Evolutionary conservation across 2,113 vertebrate species (phyloP).

Genomic region (Thalassarche chlororhynchos): DNA sequence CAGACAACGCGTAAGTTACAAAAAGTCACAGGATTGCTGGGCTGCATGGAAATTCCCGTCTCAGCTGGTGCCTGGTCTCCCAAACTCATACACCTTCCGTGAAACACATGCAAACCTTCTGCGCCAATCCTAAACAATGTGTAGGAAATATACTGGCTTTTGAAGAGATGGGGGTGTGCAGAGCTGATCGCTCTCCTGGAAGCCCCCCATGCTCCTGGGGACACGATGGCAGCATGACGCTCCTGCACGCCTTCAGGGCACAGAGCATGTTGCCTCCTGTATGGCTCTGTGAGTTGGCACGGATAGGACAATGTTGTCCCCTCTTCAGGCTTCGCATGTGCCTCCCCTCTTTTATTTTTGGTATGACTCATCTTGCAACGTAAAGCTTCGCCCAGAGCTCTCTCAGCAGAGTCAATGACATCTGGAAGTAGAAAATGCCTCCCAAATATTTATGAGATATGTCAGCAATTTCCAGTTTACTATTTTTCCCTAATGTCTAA

Average conservation of each 20-base stretch:
- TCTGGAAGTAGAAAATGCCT: conserved; percentile 49
- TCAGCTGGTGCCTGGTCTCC: background rate
- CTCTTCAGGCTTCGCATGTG: background rate
- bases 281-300: background rate
- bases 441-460: conserved; percentile 47
- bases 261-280: no score
- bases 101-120: conserved; percentile 31
- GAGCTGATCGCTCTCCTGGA: background rate
- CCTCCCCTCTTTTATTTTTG: background rate
- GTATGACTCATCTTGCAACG: background rate
- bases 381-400: background rate
- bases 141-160: conserved; percentile 20
- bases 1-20: conserved; percentile 51
- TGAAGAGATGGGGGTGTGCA: background rate
- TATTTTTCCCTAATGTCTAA: background rate
- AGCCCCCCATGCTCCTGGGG: fast-evolving
- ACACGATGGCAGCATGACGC: background rate
- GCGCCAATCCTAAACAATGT: background rate
- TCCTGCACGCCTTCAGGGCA: background rate
- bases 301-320: background rate
- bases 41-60: conserved; percentile 21
- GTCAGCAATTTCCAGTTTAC: conserved; percentile 36
- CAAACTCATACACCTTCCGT: background rate
- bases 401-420: background rate
- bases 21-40: conserved; percentile 17